Evolutionary conservation across 2,113 vertebrate genomes (phyloP).

Genomic region (Percina caprodes): DNA sequence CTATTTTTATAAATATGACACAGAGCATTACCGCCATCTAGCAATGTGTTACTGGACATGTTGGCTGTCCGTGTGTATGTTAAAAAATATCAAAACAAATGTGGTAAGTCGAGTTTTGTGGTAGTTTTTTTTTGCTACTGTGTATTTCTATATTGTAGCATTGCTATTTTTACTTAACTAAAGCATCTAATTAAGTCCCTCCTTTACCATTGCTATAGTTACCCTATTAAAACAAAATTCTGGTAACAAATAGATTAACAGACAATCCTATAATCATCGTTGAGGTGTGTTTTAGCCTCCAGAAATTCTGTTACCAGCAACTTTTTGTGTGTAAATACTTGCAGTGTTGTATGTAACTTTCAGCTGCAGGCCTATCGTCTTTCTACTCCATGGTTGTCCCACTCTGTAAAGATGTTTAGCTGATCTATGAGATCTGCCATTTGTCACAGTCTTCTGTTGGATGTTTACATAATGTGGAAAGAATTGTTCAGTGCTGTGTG

Average conservation of each 20-base stretch:
- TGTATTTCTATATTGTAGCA: not conserved
- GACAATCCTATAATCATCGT: not conserved
- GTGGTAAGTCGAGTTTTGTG: not conserved
- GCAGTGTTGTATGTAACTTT: not conserved
- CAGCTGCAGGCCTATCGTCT: not conserved
- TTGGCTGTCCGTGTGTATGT: not conserved
- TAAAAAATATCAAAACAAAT: not conserved
- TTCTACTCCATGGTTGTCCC: conserved; percentile 11
- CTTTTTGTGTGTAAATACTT: not conserved
- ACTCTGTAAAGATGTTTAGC: conserved; percentile 36
- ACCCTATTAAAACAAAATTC: not conserved
- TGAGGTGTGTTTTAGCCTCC: not conserved
- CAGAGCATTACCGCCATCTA: conserved; percentile 34
- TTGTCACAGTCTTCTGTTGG: conserved; percentile 35
- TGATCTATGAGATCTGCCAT: conserved; percentile 19
- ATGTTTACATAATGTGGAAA: conserved; percentile 34
- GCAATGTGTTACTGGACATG: not conserved
- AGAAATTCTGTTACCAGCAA: not conserved
- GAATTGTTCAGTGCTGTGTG: conserved; percentile 14
- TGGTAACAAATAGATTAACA: not conserved
- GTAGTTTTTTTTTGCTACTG: not conserved
- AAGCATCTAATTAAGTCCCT: not conserved
- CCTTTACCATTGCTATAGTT: not conserved
- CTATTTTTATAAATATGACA: not conserved
- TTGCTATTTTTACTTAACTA: too few relatives aligned